A percentile compares a stretch with the other conserved stretches of the same genome.
Evolutionary conservation across 2,797 vertebrate species (phyloP).

Genomic region (Coregonus sp.): DNA sequence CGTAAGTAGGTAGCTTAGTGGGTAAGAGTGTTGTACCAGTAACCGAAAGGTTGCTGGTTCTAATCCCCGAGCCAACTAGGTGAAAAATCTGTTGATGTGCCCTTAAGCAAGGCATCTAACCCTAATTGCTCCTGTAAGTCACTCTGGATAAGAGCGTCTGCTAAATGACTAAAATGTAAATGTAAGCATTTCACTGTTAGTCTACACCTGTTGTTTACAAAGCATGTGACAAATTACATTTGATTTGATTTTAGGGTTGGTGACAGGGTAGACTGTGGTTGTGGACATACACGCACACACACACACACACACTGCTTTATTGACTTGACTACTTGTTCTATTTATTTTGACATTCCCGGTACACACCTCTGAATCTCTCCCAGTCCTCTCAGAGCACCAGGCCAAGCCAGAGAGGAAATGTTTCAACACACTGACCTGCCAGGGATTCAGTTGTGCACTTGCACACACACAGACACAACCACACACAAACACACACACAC

Average conservation of each 20-base stretch:
- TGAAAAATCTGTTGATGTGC: too few species aligned
- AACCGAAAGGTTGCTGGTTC: too few species aligned
- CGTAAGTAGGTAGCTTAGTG: too few species aligned
- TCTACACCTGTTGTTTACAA: too few species aligned
- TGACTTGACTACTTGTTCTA: neutral
- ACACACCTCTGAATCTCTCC: neutral
- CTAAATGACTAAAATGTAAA: too few species aligned
- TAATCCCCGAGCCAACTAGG: too few species aligned
- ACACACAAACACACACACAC: conserved; percentile 14
- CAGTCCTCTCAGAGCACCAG: neutral
- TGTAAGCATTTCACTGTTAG: too few species aligned
- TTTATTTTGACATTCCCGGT: neutral
- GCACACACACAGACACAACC: neutral
- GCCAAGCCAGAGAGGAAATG: conserved; percentile 8
- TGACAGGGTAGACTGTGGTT: conserved; percentile 54
- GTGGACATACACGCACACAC: neutral
- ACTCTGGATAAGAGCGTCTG: too few species aligned
- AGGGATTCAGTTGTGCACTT: neutral
- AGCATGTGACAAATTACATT: too few species aligned
- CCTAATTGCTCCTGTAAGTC: too few species aligned
- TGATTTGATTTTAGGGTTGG: conserved; percentile 22
- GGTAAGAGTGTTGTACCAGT: too few species aligned
- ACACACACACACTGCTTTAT: conserved; percentile 13
- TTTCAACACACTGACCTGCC: neutral
- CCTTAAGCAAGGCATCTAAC: too few species aligned